Percentiles rank a stretch among this genome's conserved stretches.
phyloP scores from a whole-genome alignment of 2,888 invertebrate species.

The Dendrolimus pini region DNA sequence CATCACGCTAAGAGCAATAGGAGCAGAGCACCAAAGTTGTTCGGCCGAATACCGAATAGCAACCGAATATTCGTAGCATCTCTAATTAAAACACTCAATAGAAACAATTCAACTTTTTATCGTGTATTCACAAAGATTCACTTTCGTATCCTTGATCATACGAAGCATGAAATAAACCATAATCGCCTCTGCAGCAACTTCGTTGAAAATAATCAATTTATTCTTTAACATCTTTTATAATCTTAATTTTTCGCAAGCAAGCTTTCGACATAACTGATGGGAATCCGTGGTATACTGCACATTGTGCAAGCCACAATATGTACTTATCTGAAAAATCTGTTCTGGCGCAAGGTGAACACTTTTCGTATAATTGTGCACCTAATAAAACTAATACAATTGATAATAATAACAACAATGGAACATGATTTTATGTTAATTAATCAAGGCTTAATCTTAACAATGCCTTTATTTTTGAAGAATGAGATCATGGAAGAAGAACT shows the following conservation, averaged over 20 bases:
- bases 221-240: constrained; percentile 5
- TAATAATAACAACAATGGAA: background rate
- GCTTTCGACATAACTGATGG: constrained; percentile 3
- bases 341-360: background rate
- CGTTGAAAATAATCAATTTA: constrained; percentile 13
- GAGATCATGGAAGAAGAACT: no score
- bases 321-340: background rate
- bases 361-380: background rate
- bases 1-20: no score
- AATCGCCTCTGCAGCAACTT: constrained; percentile 3
- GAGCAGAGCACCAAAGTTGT: no score
- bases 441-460: background rate
- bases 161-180: background rate
- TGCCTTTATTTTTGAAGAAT: no score
- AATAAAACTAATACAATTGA: background rate
- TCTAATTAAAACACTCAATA: no score
- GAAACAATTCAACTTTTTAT: no score
- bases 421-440: background rate
- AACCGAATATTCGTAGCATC: no score
- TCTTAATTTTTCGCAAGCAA: background rate
- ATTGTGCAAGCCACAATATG: background rate
- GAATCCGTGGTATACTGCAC: constrained; percentile 3
- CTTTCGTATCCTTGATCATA: background rate
- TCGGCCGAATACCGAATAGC: no score
- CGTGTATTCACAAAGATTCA: background rate